Conservation (phyloP, 2,888 invertebrate species). For the Yponomeuta evonymella region DNA sequence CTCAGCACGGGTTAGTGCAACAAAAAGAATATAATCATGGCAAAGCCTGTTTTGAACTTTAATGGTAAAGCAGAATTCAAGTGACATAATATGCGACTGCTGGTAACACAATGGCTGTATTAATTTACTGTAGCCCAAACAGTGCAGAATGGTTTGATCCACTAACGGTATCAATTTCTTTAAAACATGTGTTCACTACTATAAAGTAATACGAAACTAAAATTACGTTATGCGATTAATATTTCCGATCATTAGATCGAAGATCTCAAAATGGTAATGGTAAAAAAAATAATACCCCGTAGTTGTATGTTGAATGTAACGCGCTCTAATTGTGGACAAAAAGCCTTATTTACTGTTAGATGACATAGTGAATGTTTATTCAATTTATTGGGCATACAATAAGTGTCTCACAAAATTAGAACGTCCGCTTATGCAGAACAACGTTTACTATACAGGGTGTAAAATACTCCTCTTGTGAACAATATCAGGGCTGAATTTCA, state of each 20-base stretch:
- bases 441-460: too few relatives aligned
- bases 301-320: background rate
- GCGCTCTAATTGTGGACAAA: background rate
- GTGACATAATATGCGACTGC: too few relatives aligned
- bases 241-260: background rate
- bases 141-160: background rate
- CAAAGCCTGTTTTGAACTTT: too few relatives aligned
- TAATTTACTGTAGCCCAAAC: slow-evolving; percentile 22
- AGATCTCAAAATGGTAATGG: background rate
- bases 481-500: too few relatives aligned
- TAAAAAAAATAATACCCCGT: background rate
- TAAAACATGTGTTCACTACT: slow-evolving; percentile 49
- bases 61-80: too few relatives aligned
- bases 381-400: too few relatives aligned
- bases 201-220: background rate
- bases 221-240: background rate
- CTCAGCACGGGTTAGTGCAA: too few relatives aligned
- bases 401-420: too few relatives aligned
- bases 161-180: background rate
- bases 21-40: too few relatives aligned
- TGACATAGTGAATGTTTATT: background rate
- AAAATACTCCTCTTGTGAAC: too few relatives aligned
- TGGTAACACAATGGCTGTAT: background rate
- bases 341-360: slow-evolving; percentile 11
- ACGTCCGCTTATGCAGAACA: too few relatives aligned